Percentiles rank a stretch among this genome's conserved stretches.
These are phyloP conservation scores for Tribolium madens DNA, from an alignment of 1,140 invertebrate species.

Conservation along the genomic window DNA sequence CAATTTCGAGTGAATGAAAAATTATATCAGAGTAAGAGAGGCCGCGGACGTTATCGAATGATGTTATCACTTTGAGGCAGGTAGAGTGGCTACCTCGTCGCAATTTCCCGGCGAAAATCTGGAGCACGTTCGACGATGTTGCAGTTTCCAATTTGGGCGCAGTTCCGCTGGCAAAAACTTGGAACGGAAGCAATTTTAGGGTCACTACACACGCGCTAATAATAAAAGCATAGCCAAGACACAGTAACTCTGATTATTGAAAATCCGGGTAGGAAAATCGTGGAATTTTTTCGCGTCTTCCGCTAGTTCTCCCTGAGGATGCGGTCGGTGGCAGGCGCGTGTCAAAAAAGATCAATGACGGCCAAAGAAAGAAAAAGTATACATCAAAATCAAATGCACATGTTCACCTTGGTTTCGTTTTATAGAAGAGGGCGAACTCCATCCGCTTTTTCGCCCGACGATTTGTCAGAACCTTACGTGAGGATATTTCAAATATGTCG, in stretches of 20 bases:
- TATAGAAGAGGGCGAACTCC: slow-evolving; percentile 26
- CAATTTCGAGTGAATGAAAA: slow-evolving; percentile 28
- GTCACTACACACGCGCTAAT: slow-evolving; percentile 30
- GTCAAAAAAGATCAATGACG: slow-evolving; percentile 36
- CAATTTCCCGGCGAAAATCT: slow-evolving; percentile 13
- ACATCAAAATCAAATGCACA: slow-evolving; percentile 39
- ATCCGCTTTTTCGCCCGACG: slow-evolving; percentile 31
- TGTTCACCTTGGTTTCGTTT: slow-evolving; percentile 35
- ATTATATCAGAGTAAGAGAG: slow-evolving; percentile 7
- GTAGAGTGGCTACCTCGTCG: not conserved
- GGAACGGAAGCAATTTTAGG: slow-evolving; percentile 25
- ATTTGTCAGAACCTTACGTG: slow-evolving; percentile 30
- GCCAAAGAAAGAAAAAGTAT: slow-evolving; percentile 33
- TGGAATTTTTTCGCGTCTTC: slow-evolving; percentile 15
- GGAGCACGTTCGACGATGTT: slow-evolving; percentile 8
- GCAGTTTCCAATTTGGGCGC: slow-evolving; percentile 21
- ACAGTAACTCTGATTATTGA: not conserved
- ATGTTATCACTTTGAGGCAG: slow-evolving; percentile 26
- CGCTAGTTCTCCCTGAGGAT: slow-evolving; percentile 14
- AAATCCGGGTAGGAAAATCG: too few species aligned
- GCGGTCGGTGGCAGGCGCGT: slow-evolving; percentile 28
- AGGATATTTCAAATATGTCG: slow-evolving; percentile 21
- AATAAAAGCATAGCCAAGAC: not conserved
- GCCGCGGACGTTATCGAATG: not conserved
- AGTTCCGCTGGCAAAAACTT: slow-evolving; percentile 3